Percentiles rank a stretch among this genome's conserved stretches.
These are phyloP conservation scores for Centroberyx gerrardi DNA, from an alignment of 2,797 vertebrate species.

Conservation along the genomic window DNA sequence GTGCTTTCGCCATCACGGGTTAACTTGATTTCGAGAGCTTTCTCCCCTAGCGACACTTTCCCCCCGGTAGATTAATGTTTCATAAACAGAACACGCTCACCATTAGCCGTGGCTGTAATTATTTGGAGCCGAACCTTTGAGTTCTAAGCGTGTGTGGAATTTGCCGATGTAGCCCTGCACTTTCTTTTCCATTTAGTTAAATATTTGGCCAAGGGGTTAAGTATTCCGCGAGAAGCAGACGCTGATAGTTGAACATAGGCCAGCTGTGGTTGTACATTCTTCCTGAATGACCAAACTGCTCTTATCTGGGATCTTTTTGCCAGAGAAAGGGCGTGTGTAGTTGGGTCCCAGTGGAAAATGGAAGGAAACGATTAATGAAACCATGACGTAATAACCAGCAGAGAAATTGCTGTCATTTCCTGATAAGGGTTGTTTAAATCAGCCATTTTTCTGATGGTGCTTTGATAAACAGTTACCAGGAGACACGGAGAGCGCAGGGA, in stretches of 20 bases:
- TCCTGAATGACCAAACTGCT: slow-evolving; percentile 65
- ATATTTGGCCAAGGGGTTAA: slow-evolving; percentile 72
- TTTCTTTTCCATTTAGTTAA: slow-evolving; percentile 57
- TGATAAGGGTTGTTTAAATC: slow-evolving; percentile 74
- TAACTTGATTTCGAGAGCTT: slow-evolving; percentile 2
- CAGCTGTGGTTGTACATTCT: slow-evolving; percentile 74
- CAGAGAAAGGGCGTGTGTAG: slow-evolving; percentile 62
- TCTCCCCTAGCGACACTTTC: slow-evolving; percentile 4
- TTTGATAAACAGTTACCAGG: slow-evolving; percentile 58
- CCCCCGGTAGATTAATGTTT: slow-evolving; percentile 39
- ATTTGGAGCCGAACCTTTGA: slow-evolving; percentile 30
- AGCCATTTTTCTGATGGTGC: slow-evolving; percentile 63
- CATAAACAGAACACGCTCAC: slow-evolving; percentile 46
- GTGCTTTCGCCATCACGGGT: not conserved
- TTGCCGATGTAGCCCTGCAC: slow-evolving; percentile 28
- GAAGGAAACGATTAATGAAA: slow-evolving; percentile 82
- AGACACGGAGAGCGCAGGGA: slow-evolving; percentile 37
- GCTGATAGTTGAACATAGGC: slow-evolving; percentile 66
- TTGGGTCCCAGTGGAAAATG: slow-evolving; percentile 59
- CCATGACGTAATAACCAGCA: slow-evolving; percentile 75
- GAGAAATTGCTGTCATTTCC: slow-evolving; percentile 75
- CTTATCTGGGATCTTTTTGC: slow-evolving; percentile 77
- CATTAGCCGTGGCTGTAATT: slow-evolving; percentile 18
- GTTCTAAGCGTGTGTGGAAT: slow-evolving; percentile 43
- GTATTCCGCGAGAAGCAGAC: slow-evolving; percentile 52